Evolutionary conservation across 1,140 invertebrate genomes (phyloP), one percentile per base, ranked within the genome.

Genomic region (Streblospio benedicti): DNA sequence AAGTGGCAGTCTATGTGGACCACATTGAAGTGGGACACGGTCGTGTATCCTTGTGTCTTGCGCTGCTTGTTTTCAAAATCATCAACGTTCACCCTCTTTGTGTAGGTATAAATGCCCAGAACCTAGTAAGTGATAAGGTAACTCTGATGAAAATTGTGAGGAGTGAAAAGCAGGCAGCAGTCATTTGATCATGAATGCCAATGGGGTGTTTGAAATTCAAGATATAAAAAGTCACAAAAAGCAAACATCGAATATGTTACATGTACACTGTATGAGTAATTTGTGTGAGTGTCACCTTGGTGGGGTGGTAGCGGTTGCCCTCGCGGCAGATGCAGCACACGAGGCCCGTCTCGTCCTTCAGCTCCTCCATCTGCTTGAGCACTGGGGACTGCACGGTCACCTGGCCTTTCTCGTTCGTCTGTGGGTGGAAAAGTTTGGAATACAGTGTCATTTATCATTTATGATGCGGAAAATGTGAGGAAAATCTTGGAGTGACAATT

Each of bases 1-100:
- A 93, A 92, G 76, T 99, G 94, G 74, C 95, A 99, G 73, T 98
- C 93, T 12, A 97, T 87, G 78, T 99, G 95, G 2, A 99, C 92
- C 12, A 97, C 87, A 79, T 98, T 98, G 79, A 97, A 97, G 81
- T 98, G 94, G 2, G 92, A 94, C 2, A 99, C 94, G 0, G 94
- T 97, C 9, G 86, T 89, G 74, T 95, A 97, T 16, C 80, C 79
- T 27, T 79, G 71, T 1, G 81, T 80, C 61, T 83, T 83, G 30
- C 80, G 63, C 16, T 86, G 82, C 73, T 93, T 91, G 38, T 85
- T 83, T 73, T 97, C 94, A 73, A 85, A 90, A 68, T 97, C 92
- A 68, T 98, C 94, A n/a, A 97, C 85, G 70, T 89, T 87, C 69
- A 90, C 93, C 12, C 92, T 85, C 79, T 97, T 97, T 12, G 93